A percentile compares a stretch with the other conserved stretches of the same genome.
These are phyloP conservation scores for Odiellus spinosus DNA, from an alignment of 2,888 invertebrate genomes.

Conservation along the genomic window DNA sequence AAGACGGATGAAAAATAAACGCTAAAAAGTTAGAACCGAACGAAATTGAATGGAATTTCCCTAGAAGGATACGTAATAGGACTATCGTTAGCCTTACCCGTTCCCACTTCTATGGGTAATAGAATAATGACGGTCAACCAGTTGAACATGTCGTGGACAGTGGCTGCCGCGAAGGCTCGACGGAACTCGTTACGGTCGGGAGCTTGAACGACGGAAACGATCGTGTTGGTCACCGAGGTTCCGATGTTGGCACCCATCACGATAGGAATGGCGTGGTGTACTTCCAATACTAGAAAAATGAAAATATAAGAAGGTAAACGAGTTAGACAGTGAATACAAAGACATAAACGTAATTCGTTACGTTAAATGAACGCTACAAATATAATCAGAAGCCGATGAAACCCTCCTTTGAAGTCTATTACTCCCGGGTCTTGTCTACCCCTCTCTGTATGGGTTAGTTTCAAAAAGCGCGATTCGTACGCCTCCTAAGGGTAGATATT, in stretches of 20 bases:
- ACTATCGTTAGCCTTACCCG: slow-evolving; percentile 23
- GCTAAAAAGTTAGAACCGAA: neutral
- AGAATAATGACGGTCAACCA: slow-evolving; percentile 37
- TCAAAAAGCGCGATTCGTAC: no score
- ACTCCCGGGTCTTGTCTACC: no score
- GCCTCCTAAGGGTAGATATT: no score
- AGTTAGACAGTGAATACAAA: no score
- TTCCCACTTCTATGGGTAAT: slow-evolving; percentile 34
- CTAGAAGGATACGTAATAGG: no score
- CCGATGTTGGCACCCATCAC: slow-evolving; percentile 42
- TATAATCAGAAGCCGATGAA: no score
- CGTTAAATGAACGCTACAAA: no score
- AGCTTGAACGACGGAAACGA: slow-evolving; percentile 27
- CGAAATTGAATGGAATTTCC: neutral
- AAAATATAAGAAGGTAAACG: neutral
- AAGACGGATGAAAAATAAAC: neutral
- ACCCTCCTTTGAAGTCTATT: no score
- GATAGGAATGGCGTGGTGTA: slow-evolving; percentile 35
- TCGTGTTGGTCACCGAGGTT: slow-evolving; percentile 39
- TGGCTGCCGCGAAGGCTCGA: slow-evolving; percentile 39
- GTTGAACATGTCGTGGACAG: slow-evolving; percentile 42
- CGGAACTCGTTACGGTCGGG: slow-evolving; percentile 33
- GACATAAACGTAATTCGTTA: no score
- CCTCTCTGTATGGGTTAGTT: no score
- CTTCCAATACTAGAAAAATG: slow-evolving; percentile 25